phyloP scores from a whole-genome alignment of 23 tunicate genomes.

The Trididemnum miniatum region DNA sequence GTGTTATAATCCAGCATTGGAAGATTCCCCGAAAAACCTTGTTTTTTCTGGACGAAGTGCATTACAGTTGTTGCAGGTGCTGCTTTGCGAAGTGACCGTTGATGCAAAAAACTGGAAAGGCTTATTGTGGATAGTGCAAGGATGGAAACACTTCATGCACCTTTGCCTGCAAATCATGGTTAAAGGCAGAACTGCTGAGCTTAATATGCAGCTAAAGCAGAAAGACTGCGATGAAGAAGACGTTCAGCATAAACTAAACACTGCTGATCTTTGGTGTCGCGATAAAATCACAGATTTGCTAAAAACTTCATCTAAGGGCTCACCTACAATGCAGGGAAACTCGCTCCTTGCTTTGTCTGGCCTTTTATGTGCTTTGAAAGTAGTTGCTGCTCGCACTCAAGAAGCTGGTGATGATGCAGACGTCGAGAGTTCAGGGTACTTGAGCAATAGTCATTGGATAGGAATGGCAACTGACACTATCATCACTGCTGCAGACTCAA shows the following conservation, averaged over 20 bases:
- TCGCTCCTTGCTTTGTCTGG: constrained; percentile 66
- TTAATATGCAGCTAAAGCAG: constrained; percentile 53
- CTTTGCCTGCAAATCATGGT: constrained; percentile 38
- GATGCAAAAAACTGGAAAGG: constrained; percentile 72
- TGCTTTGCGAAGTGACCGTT: constrained; percentile 71
- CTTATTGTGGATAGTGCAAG: constrained; percentile 35
- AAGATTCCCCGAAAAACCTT: constrained; percentile 16
- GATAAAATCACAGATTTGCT: constrained; percentile 64
- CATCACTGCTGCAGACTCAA: constrained; percentile 43
- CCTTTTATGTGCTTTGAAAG: constrained; percentile 28
- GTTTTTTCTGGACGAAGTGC: constrained; percentile 49
- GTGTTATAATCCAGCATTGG: constrained; percentile 37
- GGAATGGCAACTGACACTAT: constrained; percentile 65
- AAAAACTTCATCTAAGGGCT: constrained; percentile 59
- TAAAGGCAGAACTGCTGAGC: constrained; percentile 52
- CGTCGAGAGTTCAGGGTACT: constrained; percentile 35
- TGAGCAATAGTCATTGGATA: constrained; percentile 60
- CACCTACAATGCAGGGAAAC: constrained; percentile 83
- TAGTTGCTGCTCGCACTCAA: background rate
- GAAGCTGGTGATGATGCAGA: background rate
- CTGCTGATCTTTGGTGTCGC: constrained; percentile 56
- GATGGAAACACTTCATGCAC: constrained; percentile 58
- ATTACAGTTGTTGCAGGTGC: constrained; percentile 51
- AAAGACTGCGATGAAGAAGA: constrained; percentile 42
- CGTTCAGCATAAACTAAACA: constrained; percentile 38